Evolutionary conservation across 2,113 vertebrate genomes (phyloP).

Genomic region (Hippocampus barbouri): DNA sequence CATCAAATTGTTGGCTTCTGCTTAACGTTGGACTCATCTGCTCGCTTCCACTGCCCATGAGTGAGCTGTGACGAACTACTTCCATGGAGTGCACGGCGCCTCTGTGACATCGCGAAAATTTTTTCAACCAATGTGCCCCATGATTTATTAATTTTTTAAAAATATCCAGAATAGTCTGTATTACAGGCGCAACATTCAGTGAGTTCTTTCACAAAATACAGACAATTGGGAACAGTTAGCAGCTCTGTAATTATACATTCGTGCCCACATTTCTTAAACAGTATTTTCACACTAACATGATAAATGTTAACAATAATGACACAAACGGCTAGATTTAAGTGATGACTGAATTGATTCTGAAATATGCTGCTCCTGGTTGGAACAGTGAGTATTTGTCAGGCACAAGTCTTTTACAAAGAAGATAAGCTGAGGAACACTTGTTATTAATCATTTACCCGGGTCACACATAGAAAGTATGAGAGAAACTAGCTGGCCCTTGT

Average conservation of each 20-base stretch:
- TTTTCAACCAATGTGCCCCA: no score
- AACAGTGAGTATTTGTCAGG: constrained; percentile 64
- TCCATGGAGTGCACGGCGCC: no score
- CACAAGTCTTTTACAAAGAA: constrained; percentile 73
- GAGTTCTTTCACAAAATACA: no score
- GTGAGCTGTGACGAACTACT: no score
- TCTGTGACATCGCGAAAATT: no score
- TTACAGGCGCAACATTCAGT: no score
- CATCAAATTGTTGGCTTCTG: no score
- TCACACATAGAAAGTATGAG: constrained; percentile 51
- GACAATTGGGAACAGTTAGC: no score
- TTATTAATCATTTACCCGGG: constrained; percentile 73
- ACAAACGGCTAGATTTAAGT: constrained; percentile 21
- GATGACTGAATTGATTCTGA: constrained; percentile 19
- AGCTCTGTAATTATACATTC: constrained; percentile 37
- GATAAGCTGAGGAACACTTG: constrained; percentile 65
- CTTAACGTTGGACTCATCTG: no score
- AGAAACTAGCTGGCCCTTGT: constrained; percentile 65
- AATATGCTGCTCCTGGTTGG: constrained; percentile 15
- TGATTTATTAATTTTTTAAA: no score
- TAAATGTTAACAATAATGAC: constrained; percentile 61
- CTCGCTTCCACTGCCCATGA: no score
- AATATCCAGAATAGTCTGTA: no score
- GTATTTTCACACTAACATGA: constrained; percentile 50
- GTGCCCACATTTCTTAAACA: constrained; percentile 65